Evolutionary conservation across 2,797 vertebrate species (phyloP), one percentile per base, ranked within the genome.

Genomic region (Arrhamphus sclerolepis): DNA sequence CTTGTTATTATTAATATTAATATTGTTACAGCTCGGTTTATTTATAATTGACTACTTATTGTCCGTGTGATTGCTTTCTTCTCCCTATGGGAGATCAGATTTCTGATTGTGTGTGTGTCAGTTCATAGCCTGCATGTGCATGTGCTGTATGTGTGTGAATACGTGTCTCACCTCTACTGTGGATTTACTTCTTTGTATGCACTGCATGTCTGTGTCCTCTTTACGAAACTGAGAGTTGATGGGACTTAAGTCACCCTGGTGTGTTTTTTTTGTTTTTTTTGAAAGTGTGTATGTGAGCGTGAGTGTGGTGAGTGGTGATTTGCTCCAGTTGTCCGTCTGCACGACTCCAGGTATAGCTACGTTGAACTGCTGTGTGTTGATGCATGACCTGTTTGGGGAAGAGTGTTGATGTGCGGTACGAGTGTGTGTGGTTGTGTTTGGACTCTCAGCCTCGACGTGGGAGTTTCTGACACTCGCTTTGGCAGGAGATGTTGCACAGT

Each of bases 31-130:
- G 90, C 88, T 91, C 81, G 70, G 75, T 91, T 93, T 83, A 86
- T 91, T 88, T 91, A 85, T 86, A 83, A 82, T 86, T 83, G 78
- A 77, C 82, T 85, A 82, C 56, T 78, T 78, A 62, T 69, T 87
- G 89, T 91, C 72, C 77, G 88, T 89, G 86, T 82, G 87, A 89
- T 85, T 86, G 90, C 89, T 88, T 86, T 89, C 83, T 90, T 93
- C 92, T 94, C 94, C 94, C 91, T 89, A 78, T 88, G 92, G 87
- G 92, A 93, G 90, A 93, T 91, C 87, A 78, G 82, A 87, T 90
- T 92, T 88, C 68, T 71, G 85, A 81, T 41, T 22, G 67, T 65
- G 77, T 65, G 71, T 80, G n/a, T n/a, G 83, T 85, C n/a, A n/a
- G 82, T 78, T 80, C 83, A 77, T 91, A 62, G 84, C 84, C 72